Evolutionary conservation across 2,888 invertebrate species (phyloP), one percentile per base, ranked within the genome.

Genomic region (Hydrotaea cyrtoneurina): DNA sequence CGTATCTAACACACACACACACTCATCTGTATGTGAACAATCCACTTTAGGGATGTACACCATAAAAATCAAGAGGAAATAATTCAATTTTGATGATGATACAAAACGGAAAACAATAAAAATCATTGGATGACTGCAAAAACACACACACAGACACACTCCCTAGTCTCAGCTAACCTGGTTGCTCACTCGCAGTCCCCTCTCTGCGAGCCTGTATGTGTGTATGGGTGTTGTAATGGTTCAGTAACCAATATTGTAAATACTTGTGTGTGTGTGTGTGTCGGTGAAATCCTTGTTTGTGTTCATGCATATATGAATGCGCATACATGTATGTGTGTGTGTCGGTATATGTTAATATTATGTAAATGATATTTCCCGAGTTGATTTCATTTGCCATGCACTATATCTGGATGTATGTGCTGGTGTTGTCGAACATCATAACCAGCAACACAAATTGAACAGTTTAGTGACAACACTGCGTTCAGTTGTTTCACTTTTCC

Each of bases 61-160:
- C 69, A 80, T 82, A 80, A 82, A 85, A 85, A 77, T 85, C 82
- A 80, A 85, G 64, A 82, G 85, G 85, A 85, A 85, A 85, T 85
- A 85, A 82, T 82, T 82, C 82, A 80, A 82, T 85, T 80, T 82
- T 82, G 85, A 85, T 85, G 84, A 85, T 85, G 82, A 80, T 77
- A 79, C 74, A 82, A 85, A 85, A 80, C 82, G 85, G 85, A 82
- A 85, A 79, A 74, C 79, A 85, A 85, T 82, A 85, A 80, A 82
- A 85, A 79, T 85, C 82, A 85, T 85, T 73, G 79, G 62, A 79
- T 83, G 76, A 57, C 43, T 75, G 36, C 55, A 69, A 59, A 59
- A 53, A 55, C 39, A 57, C 74, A 43, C 23, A 66, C 19, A 75
- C 11, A 39, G 55, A 74, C n/a, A 78, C 59, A 76, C 46, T 21